Base-by-base conservation (phyloP, 1,140 invertebrate genomes). In the Neodiprion pinetum region DNA sequence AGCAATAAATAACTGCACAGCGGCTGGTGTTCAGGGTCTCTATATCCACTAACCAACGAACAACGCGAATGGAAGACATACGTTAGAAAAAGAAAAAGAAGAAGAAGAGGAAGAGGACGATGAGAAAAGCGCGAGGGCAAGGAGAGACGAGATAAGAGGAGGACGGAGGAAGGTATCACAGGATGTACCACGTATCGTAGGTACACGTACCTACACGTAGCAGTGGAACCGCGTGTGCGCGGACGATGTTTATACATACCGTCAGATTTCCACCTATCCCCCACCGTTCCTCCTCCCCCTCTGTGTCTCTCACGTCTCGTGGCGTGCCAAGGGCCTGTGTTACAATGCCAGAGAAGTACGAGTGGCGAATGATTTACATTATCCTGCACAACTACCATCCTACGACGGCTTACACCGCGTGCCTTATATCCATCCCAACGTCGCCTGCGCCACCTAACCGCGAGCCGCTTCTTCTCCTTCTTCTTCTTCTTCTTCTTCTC, bases 1-100 rank as follows among this genome's bases (percentile, higher is more conserved):
- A 76, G 81, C 75, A 81, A 83, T 83, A 83, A 83, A 83, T 83
- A 83, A 83, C 77, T 76, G 11, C 28, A 40, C 2, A 40, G 28
- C 28, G 28, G 28, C 28, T 2, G 28, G 5, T 2, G 53, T 61
- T 40, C 53, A 61, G 53, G 11, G 50, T 53, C 11, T 17, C 53
- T 9, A 61, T 12, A 61, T 61, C 53, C 53, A 12, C 11, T 9
- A 61, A 12, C 53, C n/a, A 61, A 61, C 53, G 28, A 40, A 40
- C 28, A 40, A 40, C 28, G 28, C 28, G 53, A 8, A 61, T 9
- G 53, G 53, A 61, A 61, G n/a, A 61, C 7, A 61, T 40, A 40
- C 28, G 28, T 40, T 40, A 48, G 11, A 50, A 65, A 28, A 70
- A 72, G 47, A 70, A 71, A 48, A 66, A 48, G 1, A 67, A 9